Conservation (phyloP, 2,888 invertebrate genomes). For the Cerceris ruficornis region DNA sequence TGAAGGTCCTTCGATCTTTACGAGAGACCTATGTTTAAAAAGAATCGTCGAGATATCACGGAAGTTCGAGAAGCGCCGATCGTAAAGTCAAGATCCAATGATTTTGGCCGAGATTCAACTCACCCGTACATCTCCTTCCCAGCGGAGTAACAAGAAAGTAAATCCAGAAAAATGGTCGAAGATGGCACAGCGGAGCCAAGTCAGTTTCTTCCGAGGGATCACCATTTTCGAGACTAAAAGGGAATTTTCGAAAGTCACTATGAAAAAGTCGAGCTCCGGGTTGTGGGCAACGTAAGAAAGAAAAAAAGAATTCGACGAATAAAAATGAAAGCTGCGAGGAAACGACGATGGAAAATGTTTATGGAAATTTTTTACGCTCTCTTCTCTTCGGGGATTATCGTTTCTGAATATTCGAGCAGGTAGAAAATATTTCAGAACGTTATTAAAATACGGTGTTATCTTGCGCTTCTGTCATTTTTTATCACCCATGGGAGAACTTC, state of each 20-base stretch:
- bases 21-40: conserved; percentile 8
- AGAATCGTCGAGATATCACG: conserved; percentile 7
- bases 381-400: too few species aligned
- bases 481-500: too few species aligned
- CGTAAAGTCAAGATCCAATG: conserved; percentile 31
- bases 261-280: background rate
- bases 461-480: too few species aligned
- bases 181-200: background rate
- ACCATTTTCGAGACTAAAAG: background rate
- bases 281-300: background rate
- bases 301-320: too few species aligned
- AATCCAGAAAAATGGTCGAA: conserved; percentile 7
- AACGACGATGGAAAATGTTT: too few species aligned
- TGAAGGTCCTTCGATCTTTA: background rate
- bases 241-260: background rate
- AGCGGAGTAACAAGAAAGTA: background rate
- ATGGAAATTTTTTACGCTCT: too few species aligned
- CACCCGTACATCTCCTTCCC: background rate
- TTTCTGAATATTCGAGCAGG: too few species aligned
- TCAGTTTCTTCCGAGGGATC: background rate
- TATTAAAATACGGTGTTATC: too few species aligned
- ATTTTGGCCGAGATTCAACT: conserved; percentile 30
- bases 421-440: too few species aligned
- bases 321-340: too few species aligned
- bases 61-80: conserved; percentile 17